Conservation (phyloP, 2,113 vertebrate genomes). For the Austrofundulus limnaeus region DNA sequence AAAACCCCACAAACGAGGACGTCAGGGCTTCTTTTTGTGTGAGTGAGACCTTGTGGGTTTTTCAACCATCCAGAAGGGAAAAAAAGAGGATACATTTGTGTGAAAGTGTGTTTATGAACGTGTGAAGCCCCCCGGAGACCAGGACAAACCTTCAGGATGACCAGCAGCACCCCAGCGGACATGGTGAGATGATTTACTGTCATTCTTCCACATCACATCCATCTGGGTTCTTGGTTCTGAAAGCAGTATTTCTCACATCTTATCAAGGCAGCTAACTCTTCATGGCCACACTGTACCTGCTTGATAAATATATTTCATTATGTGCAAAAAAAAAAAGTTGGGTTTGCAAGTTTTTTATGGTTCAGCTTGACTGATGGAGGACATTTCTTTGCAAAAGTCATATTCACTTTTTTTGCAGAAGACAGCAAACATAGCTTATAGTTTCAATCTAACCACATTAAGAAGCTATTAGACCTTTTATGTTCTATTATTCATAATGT, state of each 20-base stretch:
- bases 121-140: conserved; percentile 41
- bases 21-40: background rate
- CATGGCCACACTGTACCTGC: background rate
- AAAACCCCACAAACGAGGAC: conserved; percentile 10
- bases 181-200: conserved; percentile 71
- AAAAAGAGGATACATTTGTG: conserved; percentile 20
- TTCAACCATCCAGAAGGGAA: conserved; percentile 1
- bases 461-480: too few species aligned
- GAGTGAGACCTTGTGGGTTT: too few species aligned
- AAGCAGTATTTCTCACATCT: too few species aligned
- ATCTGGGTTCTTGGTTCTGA: too few species aligned
- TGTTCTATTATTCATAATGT: too few species aligned
- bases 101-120: conserved; percentile 10
- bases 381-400: background rate
- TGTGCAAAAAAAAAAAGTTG: background rate
- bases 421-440: too few species aligned
- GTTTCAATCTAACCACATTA: too few species aligned
- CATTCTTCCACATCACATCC: background rate
- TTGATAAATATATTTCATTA: background rate
- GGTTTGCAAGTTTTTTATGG: background rate
- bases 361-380: background rate
- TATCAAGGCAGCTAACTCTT: background rate
- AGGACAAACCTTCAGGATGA: conserved; percentile 69
- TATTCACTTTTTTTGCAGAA: too few species aligned
- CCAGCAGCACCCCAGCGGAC: conserved; percentile 76